Evolutionary conservation across 2,113 vertebrate genomes (phyloP).

Genomic region (Mohoua ochrocephala): DNA sequence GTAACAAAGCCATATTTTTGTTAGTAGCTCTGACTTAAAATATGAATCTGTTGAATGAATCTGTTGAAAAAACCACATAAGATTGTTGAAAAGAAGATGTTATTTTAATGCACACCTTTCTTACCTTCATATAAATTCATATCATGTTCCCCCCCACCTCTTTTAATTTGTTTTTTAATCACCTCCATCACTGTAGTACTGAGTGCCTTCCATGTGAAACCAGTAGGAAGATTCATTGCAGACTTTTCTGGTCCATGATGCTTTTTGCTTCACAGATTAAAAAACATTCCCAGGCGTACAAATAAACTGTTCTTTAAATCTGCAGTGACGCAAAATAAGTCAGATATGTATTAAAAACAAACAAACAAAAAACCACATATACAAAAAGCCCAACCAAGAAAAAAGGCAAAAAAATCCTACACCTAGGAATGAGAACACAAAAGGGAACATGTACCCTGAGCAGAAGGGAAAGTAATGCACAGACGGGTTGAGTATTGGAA

Average conservation of each 20-base stretch:
- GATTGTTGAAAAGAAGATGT: background rate
- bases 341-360: background rate
- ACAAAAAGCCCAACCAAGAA: background rate
- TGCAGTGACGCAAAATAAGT: background rate
- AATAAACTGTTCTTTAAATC: background rate
- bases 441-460: background rate
- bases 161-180: background rate
- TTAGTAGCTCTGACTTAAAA: background rate
- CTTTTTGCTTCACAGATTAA: background rate
- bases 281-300: background rate
- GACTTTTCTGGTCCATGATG: background rate
- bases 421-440: background rate
- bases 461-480: background rate
- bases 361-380: background rate
- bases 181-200: background rate
- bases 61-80: background rate
- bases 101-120: background rate
- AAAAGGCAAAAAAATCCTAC: background rate
- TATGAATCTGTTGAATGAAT: background rate
- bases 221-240: background rate
- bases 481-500: background rate
- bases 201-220: background rate
- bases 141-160: fast-evolving
- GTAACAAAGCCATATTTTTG: background rate
- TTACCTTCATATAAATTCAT: background rate